Evolutionary conservation across 2,113 vertebrate genomes (phyloP).

Genomic region (Diadophis punctatus): DNA sequence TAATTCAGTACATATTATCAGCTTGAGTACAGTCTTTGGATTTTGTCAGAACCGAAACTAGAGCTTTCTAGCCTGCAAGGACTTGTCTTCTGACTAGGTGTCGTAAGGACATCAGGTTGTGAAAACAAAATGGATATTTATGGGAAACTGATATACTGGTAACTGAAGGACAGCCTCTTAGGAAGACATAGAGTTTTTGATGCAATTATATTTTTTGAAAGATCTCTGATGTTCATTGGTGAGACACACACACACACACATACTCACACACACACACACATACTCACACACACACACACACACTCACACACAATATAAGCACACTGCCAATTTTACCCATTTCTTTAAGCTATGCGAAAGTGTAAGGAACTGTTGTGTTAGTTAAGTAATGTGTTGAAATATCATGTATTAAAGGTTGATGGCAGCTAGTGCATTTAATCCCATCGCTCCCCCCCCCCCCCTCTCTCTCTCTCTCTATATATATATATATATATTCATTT

Average conservation of each 20-base stretch:
- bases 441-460: no score
- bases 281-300: no score
- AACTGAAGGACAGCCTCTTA: neutral
- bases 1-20: neutral
- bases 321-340: neutral
- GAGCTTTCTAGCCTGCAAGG: neutral
- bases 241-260: no score
- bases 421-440: neutral
- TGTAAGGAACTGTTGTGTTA: neutral
- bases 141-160: neutral
- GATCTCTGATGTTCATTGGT: no score
- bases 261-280: no score
- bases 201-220: no score
- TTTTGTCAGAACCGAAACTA: neutral
- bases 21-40: neutral
- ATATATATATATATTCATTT: no score
- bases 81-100: neutral
- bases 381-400: neutral
- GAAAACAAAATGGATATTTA: neutral
- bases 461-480: no score
- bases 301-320: neutral
- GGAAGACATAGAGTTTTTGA: neutral
- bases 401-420: neutral
- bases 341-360: neutral
- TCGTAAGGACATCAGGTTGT: neutral